A percentile compares a stretch with the other conserved stretches of the same genome.
phyloP scores from a whole-genome alignment of 2,888 invertebrate species.

The Hesperia comma region DNA sequence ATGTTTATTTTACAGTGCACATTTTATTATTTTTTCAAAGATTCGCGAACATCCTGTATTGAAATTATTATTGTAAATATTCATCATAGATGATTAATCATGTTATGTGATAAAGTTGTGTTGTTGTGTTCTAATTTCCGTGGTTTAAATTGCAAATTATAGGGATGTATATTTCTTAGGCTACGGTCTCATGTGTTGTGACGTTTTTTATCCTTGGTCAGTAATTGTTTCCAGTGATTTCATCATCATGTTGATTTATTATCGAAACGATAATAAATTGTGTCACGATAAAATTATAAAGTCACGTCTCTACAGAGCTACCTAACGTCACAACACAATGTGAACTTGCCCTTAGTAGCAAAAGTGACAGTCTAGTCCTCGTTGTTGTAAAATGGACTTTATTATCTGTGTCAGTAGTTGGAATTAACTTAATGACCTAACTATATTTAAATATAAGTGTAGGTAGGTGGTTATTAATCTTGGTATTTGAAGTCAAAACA shows the following conservation, averaged over 20 bases:
- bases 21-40: background rate
- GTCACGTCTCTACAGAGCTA: too few relatives aligned
- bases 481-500: background rate
- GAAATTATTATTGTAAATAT: slow-evolving; percentile 63
- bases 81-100: slow-evolving; percentile 74
- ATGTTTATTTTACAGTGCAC: too few relatives aligned
- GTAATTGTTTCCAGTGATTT: too few relatives aligned
- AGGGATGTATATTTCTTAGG: background rate
- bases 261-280: background rate
- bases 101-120: slow-evolving; percentile 66
- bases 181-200: background rate
- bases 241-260: background rate
- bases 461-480: background rate
- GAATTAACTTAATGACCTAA: slow-evolving; percentile 12
- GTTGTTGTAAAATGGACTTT: slow-evolving; percentile 54
- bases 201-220: background rate
- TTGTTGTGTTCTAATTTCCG: slow-evolving; percentile 58
- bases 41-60: slow-evolving; percentile 12
- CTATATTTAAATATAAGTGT: slow-evolving; percentile 11
- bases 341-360: slow-evolving; percentile 54
- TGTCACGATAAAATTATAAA: background rate
- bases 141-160: slow-evolving; percentile 31
- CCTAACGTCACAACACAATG: background rate
- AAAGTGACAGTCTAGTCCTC: slow-evolving; percentile 72
- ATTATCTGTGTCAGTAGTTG: slow-evolving; percentile 25